Base-by-base conservation (phyloP, 2,888 invertebrate species). In the Aphidoletes aphidimyza region DNA sequence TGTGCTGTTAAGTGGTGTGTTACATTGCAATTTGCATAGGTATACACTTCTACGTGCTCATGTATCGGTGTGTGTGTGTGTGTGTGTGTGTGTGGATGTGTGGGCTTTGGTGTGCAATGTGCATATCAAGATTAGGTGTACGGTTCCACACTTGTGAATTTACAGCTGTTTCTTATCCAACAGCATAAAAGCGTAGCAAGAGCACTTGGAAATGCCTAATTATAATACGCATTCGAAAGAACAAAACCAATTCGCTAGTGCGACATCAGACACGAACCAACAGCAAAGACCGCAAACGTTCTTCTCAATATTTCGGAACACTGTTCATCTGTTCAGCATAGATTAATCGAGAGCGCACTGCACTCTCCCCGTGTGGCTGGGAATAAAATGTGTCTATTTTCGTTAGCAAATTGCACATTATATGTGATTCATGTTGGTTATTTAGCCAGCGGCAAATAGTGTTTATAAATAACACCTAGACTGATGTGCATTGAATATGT, bases 171-270 rank as follows among this genome's bases (percentile, higher is more conserved):
- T 54, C 22, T 54, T 69, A 69, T 34, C 69, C 69, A 14, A 6
- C 54, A 54, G 30, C 69, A 69, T 69, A 69, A 69, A 54, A 69
- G n/a, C n/a, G n/a, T n/a, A 26, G 69, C 69, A 26, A 42, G 11
- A 69, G 30, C 30, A 69, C 69, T 69, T 69, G 69, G 69, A 69
- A 69, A 30, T 69, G n/a, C n/a, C 69, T 69, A 69, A 69, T 69
- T 69, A 69, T 69, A 69, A 30, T n/a, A 69, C 34, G 69, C 69
- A 69, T 69, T 69, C n/a, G 69, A 69, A 69, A 69, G 30, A 69
- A 69, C 69, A 30, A 30, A 30, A 34, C 14, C 69, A 69, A n/a
- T 69, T 69, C 14, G 69, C 34, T 30, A 69, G 30, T 30, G 69
- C 69, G 69, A 69, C 69, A 69, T 30, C 14, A 69, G 69, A 69